Evolutionary conservation across 2,113 vertebrate species (phyloP).

Genomic region (Natator depressus): DNA sequence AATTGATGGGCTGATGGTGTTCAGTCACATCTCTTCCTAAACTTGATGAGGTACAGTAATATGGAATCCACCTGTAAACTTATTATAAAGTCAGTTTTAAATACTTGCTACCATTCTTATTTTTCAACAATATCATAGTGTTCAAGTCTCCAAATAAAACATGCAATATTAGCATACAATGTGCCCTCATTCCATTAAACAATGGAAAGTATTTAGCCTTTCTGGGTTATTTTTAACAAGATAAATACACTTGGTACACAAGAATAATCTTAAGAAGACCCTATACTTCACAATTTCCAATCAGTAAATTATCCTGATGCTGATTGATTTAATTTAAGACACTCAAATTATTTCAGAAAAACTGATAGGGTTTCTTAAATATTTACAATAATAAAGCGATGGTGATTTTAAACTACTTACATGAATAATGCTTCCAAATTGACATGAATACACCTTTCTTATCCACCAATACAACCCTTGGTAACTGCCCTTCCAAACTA

Average conservation of each 20-base stretch:
- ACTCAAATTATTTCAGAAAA: not conserved
- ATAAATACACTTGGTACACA: not conserved
- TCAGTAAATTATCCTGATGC: not conserved
- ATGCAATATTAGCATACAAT: not conserved
- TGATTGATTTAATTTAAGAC: not conserved
- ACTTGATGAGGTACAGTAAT: not conserved
- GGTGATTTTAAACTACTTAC: not conserved
- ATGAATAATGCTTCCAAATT: not conserved
- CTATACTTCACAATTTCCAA: not conserved
- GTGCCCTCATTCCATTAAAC: not conserved
- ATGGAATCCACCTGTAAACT: not conserved
- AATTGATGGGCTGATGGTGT: not conserved
- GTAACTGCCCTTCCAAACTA: not conserved
- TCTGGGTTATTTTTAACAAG: not conserved
- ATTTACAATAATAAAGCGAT: not conserved
- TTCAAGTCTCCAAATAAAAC: not conserved
- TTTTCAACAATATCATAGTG: not conserved
- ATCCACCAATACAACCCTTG: not conserved
- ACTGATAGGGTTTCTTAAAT: not conserved
- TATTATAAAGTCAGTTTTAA: not conserved
- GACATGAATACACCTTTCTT: not conserved
- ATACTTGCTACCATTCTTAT: not conserved
- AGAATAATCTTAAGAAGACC: not conserved
- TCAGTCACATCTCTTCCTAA: not conserved
- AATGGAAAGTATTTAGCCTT: not conserved